Conservation (phyloP, 2,797 vertebrate species). For the Mormyrus hasselquistii region DNA sequence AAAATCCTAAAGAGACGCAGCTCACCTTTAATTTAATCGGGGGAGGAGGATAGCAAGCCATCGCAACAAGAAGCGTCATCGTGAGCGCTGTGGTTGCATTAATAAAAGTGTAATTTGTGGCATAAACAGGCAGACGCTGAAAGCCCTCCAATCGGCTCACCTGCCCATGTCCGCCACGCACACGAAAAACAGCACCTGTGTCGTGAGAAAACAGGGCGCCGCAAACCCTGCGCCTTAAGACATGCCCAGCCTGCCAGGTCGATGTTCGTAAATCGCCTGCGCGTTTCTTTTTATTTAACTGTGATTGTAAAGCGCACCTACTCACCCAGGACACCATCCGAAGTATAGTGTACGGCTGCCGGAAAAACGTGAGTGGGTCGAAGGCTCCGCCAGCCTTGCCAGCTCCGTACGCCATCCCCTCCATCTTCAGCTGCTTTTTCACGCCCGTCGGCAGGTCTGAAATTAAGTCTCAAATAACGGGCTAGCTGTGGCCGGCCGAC, state of each 20-base stretch:
- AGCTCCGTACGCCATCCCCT: conserved; percentile 87
- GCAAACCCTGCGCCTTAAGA: neutral
- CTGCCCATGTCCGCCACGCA: neutral
- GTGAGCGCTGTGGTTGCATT: neutral
- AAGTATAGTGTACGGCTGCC: conserved; percentile 84
- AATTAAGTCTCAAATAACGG: conserved; percentile 14
- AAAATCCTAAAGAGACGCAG: neutral
- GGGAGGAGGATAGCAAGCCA: neutral
- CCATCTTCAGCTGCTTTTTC: conserved; percentile 60
- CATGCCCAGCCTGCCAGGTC: neutral
- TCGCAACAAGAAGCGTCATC: neutral
- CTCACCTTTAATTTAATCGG: conserved; percentile 6
- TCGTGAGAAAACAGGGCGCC: neutral
- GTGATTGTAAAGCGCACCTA: neutral
- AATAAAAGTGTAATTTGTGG: neutral
- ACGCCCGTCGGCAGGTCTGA: conserved; percentile 3
- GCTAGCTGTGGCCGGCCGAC: neutral
- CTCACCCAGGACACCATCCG: conserved; percentile 80
- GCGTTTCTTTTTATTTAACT: neutral
- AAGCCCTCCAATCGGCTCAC: neutral
- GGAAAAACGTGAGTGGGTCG: conserved; percentile 82
- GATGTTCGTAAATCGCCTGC: neutral
- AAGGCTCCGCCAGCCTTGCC: conserved; percentile 91
- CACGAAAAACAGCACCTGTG: neutral
- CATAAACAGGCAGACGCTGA: neutral